Base-by-base conservation (phyloP, 2,113 vertebrate species). In the Romanogobio albipinnatus region DNA sequence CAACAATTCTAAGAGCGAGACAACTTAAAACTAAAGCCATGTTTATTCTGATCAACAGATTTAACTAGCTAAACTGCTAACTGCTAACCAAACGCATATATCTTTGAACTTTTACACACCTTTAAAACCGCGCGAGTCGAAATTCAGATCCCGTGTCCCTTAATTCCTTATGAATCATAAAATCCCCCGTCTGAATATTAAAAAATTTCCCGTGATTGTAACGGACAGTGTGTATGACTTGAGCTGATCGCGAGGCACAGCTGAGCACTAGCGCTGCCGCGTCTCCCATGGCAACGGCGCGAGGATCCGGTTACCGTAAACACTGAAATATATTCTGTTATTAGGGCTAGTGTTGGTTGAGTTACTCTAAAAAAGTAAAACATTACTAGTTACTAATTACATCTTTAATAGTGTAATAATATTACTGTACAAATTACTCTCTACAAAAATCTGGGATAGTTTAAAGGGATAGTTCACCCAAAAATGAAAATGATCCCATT, bases 231-330 rank as follows among this genome's bases (percentile, higher is more conserved):
- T 10, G 36, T n/a, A 19, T 17, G 51, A 53, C 4, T 51, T 13
- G 47, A 70, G 64, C 5, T 24, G 26, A 24, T 10, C 49, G 51
- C 7, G 19, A 43, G 17, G 5, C 3, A 76, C 24, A 76, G 49
- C 8, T 19, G 59, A 39, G 73, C 59, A 26, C 11, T 8, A 43
- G 36, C 61, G 73, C 74, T 86, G 19, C 29, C 13, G 29, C 75
- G 88, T 84, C 47, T 84, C 88, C 86, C 84, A 76, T 89, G 53
- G 86, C 86, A 89, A 89, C 87, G 26, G 49, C 26, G 6, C 3
- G 19, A 81, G 45, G 59, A 49, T 10, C 24, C 24, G 8, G 24
- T 79, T 79, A 88, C 87, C 87, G 85, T 86, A 88, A 84, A 17
- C 3, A 4, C 51, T 6, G 5, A n/a, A 47, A 9, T 10, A 58